Base-by-base conservation (phyloP, 1,140 invertebrate species). In the Trachelipus rathkii region DNA sequence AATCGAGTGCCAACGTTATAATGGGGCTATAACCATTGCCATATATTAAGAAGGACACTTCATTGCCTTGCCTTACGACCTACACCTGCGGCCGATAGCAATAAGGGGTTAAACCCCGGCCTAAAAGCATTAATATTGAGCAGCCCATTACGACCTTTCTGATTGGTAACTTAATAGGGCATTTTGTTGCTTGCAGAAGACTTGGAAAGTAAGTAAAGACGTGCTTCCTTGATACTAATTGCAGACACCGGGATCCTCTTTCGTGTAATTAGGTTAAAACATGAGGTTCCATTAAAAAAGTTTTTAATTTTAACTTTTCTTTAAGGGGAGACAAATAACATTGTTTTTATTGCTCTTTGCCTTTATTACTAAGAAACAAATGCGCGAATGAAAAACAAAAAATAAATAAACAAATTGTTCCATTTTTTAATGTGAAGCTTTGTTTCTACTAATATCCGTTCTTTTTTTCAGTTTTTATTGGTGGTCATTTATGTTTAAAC, bases 1-100 rank as follows among this genome's bases (percentile, higher is more conserved):
- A 60, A 60, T 60, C 50, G 50, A 60, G 50, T 60, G 50, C 50
- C 50, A 60, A 60, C 50, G 50, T 60, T 19, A 60, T 60, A 60
- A 60, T 60, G 19, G 50, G 50, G 50, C 50, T 19, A 60, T 60
- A 60, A 60, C 50, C 50, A 60, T 60, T 60, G 50, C 50, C 50
- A 60, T 60, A 60, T 60, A 15, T 60, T 60, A 60, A 60, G 50
- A 19, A 19, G 50, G 50, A 15, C 11, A 13, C 50, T 60, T 60
- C 50, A 60, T 60, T 60, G 50, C 50, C 50, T 60, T 13, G 50
- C 50, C 50, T 60, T 60, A 60, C 50, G 50, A 60, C 11, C 50
- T 13, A 19, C 50, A 60, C 50, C 50, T 60, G 50, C 50, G 11
- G 19, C 50, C 50, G 19, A 19, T 19, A 19, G 50, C 50, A 60